phyloP scores from a whole-genome alignment of 2,113 vertebrate genomes.

The Astatotilapia flaviijosephi region DNA sequence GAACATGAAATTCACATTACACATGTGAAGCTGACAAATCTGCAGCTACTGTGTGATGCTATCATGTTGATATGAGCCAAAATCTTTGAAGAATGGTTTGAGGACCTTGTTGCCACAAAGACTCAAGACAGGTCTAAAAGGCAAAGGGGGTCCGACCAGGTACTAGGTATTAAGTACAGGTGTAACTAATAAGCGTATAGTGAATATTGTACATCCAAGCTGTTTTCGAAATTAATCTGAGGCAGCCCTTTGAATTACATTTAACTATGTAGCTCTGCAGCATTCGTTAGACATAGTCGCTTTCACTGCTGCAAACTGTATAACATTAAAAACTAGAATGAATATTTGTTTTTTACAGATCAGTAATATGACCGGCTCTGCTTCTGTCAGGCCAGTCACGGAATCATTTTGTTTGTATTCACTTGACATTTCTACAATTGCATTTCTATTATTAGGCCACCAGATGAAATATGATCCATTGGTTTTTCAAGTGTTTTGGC shows the following conservation, averaged over 20 bases:
- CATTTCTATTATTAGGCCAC: background rate
- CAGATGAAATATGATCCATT: background rate
- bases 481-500: background rate
- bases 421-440: background rate
- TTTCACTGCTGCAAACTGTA: background rate
- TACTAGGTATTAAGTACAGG: background rate
- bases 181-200: background rate
- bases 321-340: background rate
- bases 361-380: background rate
- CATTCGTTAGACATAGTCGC: background rate
- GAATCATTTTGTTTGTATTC: background rate
- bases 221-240: background rate
- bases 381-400: background rate
- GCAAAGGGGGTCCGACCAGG: background rate
- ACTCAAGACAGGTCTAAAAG: background rate
- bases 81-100: background rate
- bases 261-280: background rate
- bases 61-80: background rate
- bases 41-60: background rate
- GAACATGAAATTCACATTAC: background rate
- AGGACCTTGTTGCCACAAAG: background rate
- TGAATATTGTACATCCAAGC: background rate
- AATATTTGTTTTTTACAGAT: background rate
- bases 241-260: background rate
- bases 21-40: background rate